A percentile compares a stretch with the other conserved stretches of the same genome.
phyloP scores from a whole-genome alignment of 2,113 vertebrate species.

The Megalops atlanticus region DNA sequence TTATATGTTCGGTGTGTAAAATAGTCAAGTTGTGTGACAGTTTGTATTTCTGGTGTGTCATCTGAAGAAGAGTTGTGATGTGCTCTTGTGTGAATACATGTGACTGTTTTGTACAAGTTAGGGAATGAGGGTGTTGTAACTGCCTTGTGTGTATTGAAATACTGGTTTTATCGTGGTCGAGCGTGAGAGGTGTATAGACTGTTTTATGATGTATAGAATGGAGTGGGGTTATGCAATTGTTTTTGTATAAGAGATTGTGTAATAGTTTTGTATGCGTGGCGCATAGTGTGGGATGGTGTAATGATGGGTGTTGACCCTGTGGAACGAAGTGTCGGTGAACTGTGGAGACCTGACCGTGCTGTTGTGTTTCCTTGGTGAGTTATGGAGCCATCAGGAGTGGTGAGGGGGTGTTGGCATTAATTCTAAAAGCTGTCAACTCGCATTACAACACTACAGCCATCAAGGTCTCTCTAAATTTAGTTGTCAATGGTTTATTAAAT shows the following conservation, averaged over 20 bases:
- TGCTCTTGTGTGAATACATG: neutral
- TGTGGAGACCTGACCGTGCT: neutral
- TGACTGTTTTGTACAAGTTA: too few relatives aligned
- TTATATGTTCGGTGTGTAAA: neutral
- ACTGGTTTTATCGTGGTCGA: neutral
- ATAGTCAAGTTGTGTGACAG: neutral
- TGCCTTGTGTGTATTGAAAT: neutral
- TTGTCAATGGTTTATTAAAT: constrained; percentile 9
- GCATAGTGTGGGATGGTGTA: neutral
- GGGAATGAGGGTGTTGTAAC: neutral
- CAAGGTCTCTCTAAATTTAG: constrained; percentile 7
- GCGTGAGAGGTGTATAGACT: neutral
- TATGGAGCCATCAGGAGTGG: constrained; percentile 8
- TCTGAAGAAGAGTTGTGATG: neutral
- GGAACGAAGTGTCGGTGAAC: neutral
- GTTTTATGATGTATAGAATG: too few relatives aligned
- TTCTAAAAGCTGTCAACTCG: constrained; percentile 18
- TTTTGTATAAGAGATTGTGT: too few relatives aligned
- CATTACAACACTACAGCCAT: constrained; percentile 16
- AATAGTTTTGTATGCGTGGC: neutral
- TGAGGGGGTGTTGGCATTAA: neutral
- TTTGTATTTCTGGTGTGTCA: neutral
- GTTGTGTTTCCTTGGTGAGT: neutral
- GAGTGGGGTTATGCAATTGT: too few relatives aligned
- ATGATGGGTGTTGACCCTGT: constrained; percentile 8